These are phyloP conservation scores for Bombylius major DNA, from an alignment of 2,888 invertebrate genomes.

Conservation along the genomic window DNA sequence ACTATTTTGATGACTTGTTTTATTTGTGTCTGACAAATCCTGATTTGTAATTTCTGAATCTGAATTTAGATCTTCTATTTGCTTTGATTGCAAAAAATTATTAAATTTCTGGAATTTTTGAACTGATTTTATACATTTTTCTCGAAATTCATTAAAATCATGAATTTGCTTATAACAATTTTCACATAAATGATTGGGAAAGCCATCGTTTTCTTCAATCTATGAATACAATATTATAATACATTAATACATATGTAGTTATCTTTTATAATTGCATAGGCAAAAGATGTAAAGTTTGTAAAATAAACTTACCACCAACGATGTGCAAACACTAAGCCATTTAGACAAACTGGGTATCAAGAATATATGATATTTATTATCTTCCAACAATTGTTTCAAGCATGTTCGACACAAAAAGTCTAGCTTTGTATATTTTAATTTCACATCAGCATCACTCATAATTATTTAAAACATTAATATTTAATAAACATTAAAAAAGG, in stretches of 20 bases:
- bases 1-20: too few relatives aligned
- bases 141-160: conserved; percentile 5
- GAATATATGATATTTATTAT: neutral
- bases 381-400: neutral
- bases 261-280: too few relatives aligned
- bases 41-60: too few relatives aligned
- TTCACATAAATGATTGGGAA: conserved; percentile 5
- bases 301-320: neutral
- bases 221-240: neutral
- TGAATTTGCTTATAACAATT: conserved; percentile 1
- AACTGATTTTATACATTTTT: conserved; percentile 3
- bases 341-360: neutral
- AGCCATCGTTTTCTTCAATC: conserved; percentile 1
- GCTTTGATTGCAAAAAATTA: too few relatives aligned
- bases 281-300: too few relatives aligned
- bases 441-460: too few relatives aligned
- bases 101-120: neutral
- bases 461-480: too few relatives aligned
- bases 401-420: neutral
- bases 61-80: too few relatives aligned
- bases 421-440: too few relatives aligned
- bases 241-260: too few relatives aligned
- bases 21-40: too few relatives aligned
- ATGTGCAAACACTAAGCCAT: neutral
- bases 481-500: too few relatives aligned